Evolutionary conservation across 1,140 invertebrate genomes (phyloP).

Genomic region (Magallana angulata): DNA sequence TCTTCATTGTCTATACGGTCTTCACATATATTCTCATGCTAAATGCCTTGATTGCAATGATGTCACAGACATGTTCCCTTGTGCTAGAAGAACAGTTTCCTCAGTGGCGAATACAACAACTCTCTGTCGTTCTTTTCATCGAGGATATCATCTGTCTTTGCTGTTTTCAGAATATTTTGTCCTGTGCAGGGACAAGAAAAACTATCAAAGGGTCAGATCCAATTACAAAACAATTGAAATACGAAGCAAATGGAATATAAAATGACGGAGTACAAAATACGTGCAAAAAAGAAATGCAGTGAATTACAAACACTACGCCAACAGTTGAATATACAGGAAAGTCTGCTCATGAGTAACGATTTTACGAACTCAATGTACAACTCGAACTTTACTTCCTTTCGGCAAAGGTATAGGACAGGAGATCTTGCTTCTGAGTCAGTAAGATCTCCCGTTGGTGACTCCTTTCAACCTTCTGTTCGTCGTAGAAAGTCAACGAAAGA

Average conservation of each 20-base stretch:
- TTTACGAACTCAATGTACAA: background rate
- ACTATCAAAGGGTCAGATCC: constrained; percentile 48
- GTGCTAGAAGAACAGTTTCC: constrained; percentile 62
- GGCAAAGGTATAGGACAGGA: background rate
- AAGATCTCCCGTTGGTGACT: background rate
- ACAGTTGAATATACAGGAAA: background rate
- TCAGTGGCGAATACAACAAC: constrained; percentile 67
- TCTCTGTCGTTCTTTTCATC: constrained; percentile 66
- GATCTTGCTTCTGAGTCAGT: background rate
- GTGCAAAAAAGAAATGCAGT: constrained; percentile 42
- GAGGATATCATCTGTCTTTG: constrained; percentile 64
- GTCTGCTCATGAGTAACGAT: background rate
- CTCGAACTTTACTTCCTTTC: background rate
- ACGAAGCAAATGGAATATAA: constrained; percentile 47
- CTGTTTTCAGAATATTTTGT: constrained; percentile 42
- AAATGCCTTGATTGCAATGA: constrained; percentile 72
- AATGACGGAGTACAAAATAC: constrained; percentile 48
- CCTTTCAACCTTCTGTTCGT: background rate
- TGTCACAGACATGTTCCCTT: constrained; percentile 69
- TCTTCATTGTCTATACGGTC: constrained; percentile 65
- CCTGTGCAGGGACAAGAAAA: constrained; percentile 40
- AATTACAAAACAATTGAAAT: constrained; percentile 51
- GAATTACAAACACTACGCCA: constrained; percentile 5
- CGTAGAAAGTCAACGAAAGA: background rate
- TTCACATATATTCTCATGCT: constrained; percentile 69